These are phyloP conservation scores for Anguilla megastoma DNA, from an alignment of 2,797 vertebrate species.

Conservation along the genomic window DNA sequence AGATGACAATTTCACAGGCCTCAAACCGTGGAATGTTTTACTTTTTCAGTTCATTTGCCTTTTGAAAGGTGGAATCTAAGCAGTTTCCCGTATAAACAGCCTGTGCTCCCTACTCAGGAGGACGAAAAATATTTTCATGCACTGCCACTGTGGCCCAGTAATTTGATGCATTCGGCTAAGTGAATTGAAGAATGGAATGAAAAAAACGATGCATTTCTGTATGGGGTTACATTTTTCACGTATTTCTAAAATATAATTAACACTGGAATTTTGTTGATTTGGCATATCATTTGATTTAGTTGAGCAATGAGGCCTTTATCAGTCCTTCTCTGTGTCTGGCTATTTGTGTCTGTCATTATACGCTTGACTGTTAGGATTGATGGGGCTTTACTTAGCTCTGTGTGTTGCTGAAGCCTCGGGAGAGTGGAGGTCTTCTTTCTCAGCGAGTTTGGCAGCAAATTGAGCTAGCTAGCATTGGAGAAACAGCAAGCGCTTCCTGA, in stretches of 20 bases:
- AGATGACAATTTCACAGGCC: constrained; percentile 20
- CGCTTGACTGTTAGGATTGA: not conserved
- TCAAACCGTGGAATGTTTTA: not conserved
- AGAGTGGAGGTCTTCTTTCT: not conserved
- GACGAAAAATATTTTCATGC: not conserved
- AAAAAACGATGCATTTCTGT: not conserved
- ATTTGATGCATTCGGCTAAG: not conserved
- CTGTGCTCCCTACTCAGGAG: not conserved
- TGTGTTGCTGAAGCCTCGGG: not conserved
- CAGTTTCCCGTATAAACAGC: not conserved
- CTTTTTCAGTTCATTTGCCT: not conserved
- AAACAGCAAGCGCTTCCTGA: not conserved
- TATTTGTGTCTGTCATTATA: not conserved
- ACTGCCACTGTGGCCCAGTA: not conserved
- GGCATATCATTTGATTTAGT: not conserved
- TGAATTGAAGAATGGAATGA: not conserved
- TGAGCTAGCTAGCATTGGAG: not conserved
- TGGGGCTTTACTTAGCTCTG: not conserved
- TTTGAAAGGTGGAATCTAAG: not conserved
- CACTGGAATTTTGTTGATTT: not conserved
- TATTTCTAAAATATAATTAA: not conserved
- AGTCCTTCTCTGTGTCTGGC: not conserved
- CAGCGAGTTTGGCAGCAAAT: not conserved
- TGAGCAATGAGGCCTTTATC: not conserved
- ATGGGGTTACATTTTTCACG: not conserved